Conservation (phyloP, 1,140 invertebrate species). For the Scaptomyza graminum region DNA sequence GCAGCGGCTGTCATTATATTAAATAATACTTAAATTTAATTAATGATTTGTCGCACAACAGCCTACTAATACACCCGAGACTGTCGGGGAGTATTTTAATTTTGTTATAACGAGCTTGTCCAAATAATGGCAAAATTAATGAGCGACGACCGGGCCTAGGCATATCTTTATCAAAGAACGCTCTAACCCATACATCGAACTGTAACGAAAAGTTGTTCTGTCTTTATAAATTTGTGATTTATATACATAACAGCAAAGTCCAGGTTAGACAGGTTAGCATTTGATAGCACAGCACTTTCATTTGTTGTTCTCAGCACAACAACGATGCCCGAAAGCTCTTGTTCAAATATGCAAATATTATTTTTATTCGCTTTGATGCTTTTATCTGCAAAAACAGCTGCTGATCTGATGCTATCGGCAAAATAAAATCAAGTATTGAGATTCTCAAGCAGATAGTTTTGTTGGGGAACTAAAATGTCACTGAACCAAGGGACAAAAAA, state of each 20-base stretch:
- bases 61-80: slow-evolving; percentile 5
- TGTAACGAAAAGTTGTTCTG: background rate
- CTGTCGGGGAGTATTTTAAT: slow-evolving; percentile 36
- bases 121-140: slow-evolving; percentile 50
- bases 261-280: slow-evolving; percentile 52
- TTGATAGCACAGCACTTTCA: slow-evolving; percentile 54
- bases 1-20: slow-evolving; percentile 28
- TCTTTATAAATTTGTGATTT: background rate
- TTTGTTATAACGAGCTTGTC: slow-evolving; percentile 42
- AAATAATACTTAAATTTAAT: slow-evolving; percentile 43
- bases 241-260: background rate
- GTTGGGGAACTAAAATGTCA: slow-evolving; percentile 29
- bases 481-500: slow-evolving; percentile 26
- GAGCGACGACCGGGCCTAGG: slow-evolving; percentile 11
- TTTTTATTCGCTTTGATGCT: slow-evolving; percentile 36
- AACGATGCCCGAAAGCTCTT: slow-evolving; percentile 54
- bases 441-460: slow-evolving; percentile 5
- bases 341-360: slow-evolving; percentile 56
- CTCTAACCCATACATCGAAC: background rate
- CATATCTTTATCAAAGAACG: background rate
- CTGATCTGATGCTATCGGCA: slow-evolving; percentile 19
- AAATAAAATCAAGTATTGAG: slow-evolving; percentile 42
- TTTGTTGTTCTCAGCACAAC: slow-evolving; percentile 48
- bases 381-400: slow-evolving; percentile 35
- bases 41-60: slow-evolving; percentile 51